Evolutionary conservation across 2,888 invertebrate genomes (phyloP), one percentile per base, ranked within the genome.

Genomic region (Brachycybe producta): DNA sequence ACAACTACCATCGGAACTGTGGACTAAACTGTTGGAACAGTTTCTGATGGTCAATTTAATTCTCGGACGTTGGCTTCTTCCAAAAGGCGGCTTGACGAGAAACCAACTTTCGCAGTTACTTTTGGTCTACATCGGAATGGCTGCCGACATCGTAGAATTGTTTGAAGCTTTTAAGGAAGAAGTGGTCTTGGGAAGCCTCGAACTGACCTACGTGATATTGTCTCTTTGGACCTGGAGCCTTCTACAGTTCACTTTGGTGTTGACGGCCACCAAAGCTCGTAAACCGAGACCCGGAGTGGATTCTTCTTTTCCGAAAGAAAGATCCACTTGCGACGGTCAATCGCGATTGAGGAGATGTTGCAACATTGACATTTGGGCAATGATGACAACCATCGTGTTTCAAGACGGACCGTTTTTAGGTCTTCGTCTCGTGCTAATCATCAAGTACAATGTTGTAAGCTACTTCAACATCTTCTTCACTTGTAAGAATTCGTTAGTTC

Each of bases 401-500:
- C 71, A 70, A 56, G 72, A 71, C 54, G 64, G 68, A 8, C 72
- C 71, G 0, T 71, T 70, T 58, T 58, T 71, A 8, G 46, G 61
- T 44, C 51, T 65, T 5, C 57, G 66, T 4, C 53, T 62, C 13
- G 55, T 50, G 17, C 49, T 51, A 11, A 50, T 49, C 35, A 19
- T 52, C 13, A 48, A 23, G 48, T 60, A 61, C 52, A 55, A 58
- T 38, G 57, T 64, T 5, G 50, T 62, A 51, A 61, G 59, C 26
- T 64, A 66, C 55, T 60, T 61, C 36, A 62, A 64, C 50, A 55
- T 65, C 21, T 67, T 66, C 57, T 66, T 64, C 57, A 62, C 57
- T 3, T 56, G 56, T 43, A 56, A 56, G 36, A 56, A 56, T 23
- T 41, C 52, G 5, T 40, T 56, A 3, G 56, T 56, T 17, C 38